These are phyloP conservation scores for Paguma larvata DNA, from an alignment of 2,797 vertebrate genomes.

Conservation along the genomic window DNA sequence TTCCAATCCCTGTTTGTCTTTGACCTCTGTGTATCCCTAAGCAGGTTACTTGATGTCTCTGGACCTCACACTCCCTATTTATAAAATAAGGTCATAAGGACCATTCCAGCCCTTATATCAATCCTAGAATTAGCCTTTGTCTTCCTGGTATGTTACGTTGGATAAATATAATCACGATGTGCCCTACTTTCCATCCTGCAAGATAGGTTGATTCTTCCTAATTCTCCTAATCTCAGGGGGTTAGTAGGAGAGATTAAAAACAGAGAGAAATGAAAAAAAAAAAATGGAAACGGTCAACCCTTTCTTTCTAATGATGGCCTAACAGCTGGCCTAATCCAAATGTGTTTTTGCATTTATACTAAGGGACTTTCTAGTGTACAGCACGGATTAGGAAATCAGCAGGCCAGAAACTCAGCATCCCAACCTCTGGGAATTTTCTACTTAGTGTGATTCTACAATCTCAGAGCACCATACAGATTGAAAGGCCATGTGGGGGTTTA, in stretches of 20 bases:
- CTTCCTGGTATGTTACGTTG: background rate
- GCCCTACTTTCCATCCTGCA: background rate
- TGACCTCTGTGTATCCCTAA: background rate
- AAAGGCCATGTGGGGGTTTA: background rate
- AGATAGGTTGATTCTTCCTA: background rate
- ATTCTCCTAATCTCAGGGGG: background rate
- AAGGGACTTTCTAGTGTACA: background rate
- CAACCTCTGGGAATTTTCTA: conserved; percentile 11
- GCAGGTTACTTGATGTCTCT: background rate
- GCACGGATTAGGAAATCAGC: background rate
- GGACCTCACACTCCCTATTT: background rate
- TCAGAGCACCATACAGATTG: background rate
- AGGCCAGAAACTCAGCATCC: background rate
- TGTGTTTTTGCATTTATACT: background rate
- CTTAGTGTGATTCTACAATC: background rate
- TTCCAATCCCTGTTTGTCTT: background rate
- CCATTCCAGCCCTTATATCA: background rate
- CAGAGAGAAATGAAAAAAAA: background rate
- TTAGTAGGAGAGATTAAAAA: conserved; percentile 40
- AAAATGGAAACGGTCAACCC: background rate
- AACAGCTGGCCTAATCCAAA: background rate
- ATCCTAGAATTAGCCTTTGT: background rate
- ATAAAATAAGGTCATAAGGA: background rate
- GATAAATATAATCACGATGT: background rate
- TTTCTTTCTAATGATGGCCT: background rate